Evolutionary conservation across 35 echinoderm and acorn worm species (phyloP), one percentile per base, ranked within the genome.

Genomic region (Nesometra sesokonis): DNA sequence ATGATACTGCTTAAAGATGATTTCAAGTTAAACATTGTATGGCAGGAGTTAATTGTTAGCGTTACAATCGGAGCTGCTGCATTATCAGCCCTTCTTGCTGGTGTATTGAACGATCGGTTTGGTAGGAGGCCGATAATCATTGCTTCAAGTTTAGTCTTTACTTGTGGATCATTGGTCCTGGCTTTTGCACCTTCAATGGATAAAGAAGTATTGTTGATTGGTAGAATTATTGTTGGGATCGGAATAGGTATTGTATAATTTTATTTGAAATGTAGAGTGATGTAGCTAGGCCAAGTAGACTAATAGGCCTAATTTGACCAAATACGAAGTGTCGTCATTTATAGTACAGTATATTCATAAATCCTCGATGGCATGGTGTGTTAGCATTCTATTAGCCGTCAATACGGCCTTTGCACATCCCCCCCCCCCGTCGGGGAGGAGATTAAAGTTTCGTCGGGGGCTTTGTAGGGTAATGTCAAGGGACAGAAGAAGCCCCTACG

Each of bases 21-120:
- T 32, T 99, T 99, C 57, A 17, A 87, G 11, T 35, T 93, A 5
- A 85, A 17, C 30, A 97, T 92, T 29, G 21, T 97, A 83, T 99
- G 96, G 96, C 87, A 99, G 43, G 96, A 99, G 88, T 27, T 99
- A 29, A 89, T 99, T 84, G 96, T 93, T 27, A 85, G 89, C 31
- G 86, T 92, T 23, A 94, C 96, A 1, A 99, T 99, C 77, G 88
- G 47, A 1, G 90, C 90, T 40, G 96, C 96, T 32, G 96, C 96
- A 5, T 23, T 99, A 8, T 89, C 92, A 3, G 84, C 96, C 0
- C 46, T 89, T 47, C 27, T 82, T 33, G 96, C 90, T 11, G 93
- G 90, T 35, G 34, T 88, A 29, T 34, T 99, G n/a, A 99, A 99
- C 46, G 90, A 99, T 81, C 35, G 81, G 33, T 78, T 94, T 8